Percentiles rank a stretch among this genome's conserved stretches.
Evolutionary conservation across 1,140 invertebrate species (phyloP).

Genomic region (Pseudomyrmex flavicornis): DNA sequence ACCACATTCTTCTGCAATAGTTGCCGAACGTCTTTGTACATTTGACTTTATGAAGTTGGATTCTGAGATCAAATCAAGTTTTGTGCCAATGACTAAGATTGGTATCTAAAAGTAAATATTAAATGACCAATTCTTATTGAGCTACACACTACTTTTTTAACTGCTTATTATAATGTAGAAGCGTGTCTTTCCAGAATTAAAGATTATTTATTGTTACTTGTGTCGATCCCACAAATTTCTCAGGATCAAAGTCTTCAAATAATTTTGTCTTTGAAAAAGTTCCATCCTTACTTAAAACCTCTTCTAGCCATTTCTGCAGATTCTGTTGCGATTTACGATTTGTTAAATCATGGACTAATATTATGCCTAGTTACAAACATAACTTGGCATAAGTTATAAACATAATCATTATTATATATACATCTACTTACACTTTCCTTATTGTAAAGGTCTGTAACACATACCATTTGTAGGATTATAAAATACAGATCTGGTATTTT

Average conservation of each 20-base stretch:
- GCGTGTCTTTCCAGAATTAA: too few species aligned
- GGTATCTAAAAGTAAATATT: conserved; percentile 89
- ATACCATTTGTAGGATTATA: conserved; percentile 96
- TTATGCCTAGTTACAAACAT: conserved; percentile 88
- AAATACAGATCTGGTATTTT: conserved; percentile 96
- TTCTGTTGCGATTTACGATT: conserved; percentile 98
- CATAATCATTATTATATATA: not conserved
- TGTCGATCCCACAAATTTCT: conserved; percentile 94
- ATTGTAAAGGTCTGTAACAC: conserved; percentile 61
- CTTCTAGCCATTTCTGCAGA: conserved; percentile 96
- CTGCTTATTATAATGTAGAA: not conserved
- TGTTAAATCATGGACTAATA: conserved; percentile 97
- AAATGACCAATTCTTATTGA: not conserved
- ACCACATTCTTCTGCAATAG: conserved; percentile 95
- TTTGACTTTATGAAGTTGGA: conserved; percentile 85
- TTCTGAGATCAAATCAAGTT: conserved; percentile 93
- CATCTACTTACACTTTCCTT: too few species aligned
- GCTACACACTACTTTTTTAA: not conserved
- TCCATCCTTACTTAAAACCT: conserved; percentile 93
- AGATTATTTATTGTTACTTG: conserved; percentile 84
- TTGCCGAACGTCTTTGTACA: conserved; percentile 88
- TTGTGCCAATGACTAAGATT: conserved; percentile 97
- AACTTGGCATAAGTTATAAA: not conserved
- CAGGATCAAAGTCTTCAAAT: conserved; percentile 93
- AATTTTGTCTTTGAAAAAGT: conserved; percentile 82